Evolutionary conservation across 1,140 invertebrate species (phyloP).

Genomic region (Mactra quadrangularis): DNA sequence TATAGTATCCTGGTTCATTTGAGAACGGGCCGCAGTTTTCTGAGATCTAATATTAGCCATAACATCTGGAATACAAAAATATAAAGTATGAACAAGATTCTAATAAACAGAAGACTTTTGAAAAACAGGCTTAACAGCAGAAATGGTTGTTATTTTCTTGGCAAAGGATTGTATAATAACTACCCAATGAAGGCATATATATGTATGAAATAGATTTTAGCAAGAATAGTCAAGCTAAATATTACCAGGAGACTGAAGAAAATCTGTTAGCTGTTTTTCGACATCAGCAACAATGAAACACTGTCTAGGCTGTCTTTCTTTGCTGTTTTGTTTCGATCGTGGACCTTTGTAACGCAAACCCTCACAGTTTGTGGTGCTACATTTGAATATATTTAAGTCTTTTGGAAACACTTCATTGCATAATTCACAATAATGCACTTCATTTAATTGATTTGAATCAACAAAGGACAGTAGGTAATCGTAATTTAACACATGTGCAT

Average conservation of each 20-base stretch:
- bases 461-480: too few species aligned
- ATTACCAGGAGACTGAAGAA: background rate
- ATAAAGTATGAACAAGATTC: too few species aligned
- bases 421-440: slow-evolving; percentile 5
- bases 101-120: too few species aligned
- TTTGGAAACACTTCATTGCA: background rate
- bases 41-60: background rate
- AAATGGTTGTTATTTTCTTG: too few species aligned
- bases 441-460: background rate
- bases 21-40: too few species aligned
- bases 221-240: too few species aligned
- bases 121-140: too few species aligned
- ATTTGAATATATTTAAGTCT: background rate
- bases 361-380: background rate
- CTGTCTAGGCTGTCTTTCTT: background rate
- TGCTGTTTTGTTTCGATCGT: background rate
- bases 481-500: too few species aligned
- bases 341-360: slow-evolving; percentile 22
- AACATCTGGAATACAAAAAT: background rate
- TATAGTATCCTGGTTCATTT: background rate
- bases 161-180: too few species aligned
- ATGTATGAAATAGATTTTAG: too few species aligned
- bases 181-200: too few species aligned
- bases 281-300: slow-evolving; percentile 6
- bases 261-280: background rate